phyloP scores from a whole-genome alignment of 2,888 invertebrate genomes.

The Mythimna vitellina region DNA sequence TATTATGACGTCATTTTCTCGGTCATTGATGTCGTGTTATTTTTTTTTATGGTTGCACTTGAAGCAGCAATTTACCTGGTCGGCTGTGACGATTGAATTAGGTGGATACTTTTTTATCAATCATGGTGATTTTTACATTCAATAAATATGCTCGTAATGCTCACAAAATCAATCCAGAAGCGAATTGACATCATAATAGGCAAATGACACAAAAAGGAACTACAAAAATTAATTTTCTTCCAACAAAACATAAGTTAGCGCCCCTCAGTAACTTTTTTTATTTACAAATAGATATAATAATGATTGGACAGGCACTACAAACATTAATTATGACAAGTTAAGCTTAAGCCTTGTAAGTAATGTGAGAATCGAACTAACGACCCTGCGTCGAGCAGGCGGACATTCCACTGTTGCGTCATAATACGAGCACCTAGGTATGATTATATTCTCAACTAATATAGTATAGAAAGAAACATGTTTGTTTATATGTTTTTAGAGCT shows the following conservation, averaged over 20 bases:
- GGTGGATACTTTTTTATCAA: not conserved
- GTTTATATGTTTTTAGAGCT: too few species aligned
- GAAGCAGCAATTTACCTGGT: constrained; percentile 23
- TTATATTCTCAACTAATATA: not conserved
- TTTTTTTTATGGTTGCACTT: constrained; percentile 46
- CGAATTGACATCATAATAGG: not conserved
- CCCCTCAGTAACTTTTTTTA: too few species aligned
- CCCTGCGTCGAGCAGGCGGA: not conserved
- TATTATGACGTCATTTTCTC: constrained; percentile 70
- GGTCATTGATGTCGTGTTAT: constrained; percentile 56
- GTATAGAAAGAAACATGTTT: not conserved
- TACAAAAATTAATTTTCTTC: too few species aligned
- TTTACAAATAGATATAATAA: too few species aligned
- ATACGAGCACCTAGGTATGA: not conserved
- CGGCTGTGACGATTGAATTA: not conserved
- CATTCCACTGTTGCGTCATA: constrained; percentile 6
- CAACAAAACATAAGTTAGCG: not conserved
- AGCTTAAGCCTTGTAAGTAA: not conserved
- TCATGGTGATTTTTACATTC: not conserved
- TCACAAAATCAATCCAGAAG: not conserved
- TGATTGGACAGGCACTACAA: not conserved
- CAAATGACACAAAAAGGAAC: not conserved
- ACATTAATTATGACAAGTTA: constrained; percentile 7
- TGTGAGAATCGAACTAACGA: constrained; percentile 31
- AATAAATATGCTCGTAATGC: not conserved